Conservation (phyloP, 2,113 vertebrate species). For the Oncorhynchus keta region DNA sequence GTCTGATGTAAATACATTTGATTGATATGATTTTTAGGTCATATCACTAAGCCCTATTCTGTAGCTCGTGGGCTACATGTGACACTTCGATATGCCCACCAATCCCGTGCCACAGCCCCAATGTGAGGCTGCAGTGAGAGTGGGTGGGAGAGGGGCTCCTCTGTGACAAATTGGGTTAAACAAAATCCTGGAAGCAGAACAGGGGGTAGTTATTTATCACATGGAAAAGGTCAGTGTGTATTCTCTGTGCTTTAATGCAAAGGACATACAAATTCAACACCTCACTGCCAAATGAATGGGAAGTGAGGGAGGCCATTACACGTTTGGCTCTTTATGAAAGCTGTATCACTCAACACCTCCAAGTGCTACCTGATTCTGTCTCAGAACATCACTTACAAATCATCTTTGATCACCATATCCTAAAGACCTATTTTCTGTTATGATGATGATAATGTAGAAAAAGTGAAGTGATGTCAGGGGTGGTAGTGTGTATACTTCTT, state of each 20-base stretch:
- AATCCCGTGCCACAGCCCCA: conserved; percentile 43
- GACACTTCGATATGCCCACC: conserved; percentile 69
- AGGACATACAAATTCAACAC: conserved; percentile 19
- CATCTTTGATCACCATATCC: too few relatives aligned
- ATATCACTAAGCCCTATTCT: conserved; percentile 34
- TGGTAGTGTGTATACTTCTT: too few relatives aligned
- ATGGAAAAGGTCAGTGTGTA: conserved; percentile 66
- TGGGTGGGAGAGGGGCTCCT: conserved; percentile 20
- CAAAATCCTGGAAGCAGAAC: conserved; percentile 69
- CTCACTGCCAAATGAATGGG: conserved; percentile 29
- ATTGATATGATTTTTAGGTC: conserved; percentile 13
- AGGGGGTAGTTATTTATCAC: conserved; percentile 69
- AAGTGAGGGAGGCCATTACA: conserved; percentile 35
- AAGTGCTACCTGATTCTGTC: too few relatives aligned
- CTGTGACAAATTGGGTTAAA: conserved; percentile 74
- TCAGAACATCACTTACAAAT: too few relatives aligned
- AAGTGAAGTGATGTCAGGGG: too few relatives aligned
- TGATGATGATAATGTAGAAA: too few relatives aligned
- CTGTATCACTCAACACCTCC: neutral
- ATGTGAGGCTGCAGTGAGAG: conserved; percentile 24
- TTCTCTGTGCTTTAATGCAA: conserved; percentile 21
- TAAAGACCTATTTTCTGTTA: too few relatives aligned
- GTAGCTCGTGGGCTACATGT: conserved; percentile 39
- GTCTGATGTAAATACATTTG: too few relatives aligned
- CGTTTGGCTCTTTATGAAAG: conserved; percentile 32